phyloP scores from a whole-genome alignment of 2,113 vertebrate genomes.

The Triplophysa tibetana region DNA sequence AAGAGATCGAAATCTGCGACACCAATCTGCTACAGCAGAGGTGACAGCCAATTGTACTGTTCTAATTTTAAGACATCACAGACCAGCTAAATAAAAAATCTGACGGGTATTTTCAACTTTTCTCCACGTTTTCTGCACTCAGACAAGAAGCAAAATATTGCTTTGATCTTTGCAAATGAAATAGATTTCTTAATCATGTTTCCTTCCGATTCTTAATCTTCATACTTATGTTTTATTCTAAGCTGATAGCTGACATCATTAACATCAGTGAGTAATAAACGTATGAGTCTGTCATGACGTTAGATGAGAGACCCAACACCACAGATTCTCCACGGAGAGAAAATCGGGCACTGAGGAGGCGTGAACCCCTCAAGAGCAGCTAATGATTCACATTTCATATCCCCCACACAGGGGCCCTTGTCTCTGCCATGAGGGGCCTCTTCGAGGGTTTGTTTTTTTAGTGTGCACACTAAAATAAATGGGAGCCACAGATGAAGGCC shows the following conservation, averaged over 20 bases:
- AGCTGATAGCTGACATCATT: neutral
- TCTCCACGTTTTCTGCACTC: neutral
- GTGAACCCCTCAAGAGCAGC: constrained; percentile 61
- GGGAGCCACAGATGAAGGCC: constrained; percentile 31
- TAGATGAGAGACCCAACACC: constrained; percentile 39
- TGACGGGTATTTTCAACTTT: constrained; percentile 21
- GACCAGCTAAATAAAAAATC: neutral
- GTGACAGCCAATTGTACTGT: constrained; percentile 29
- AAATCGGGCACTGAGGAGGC: constrained; percentile 59
- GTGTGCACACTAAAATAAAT: constrained; percentile 12
- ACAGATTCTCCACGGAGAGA: constrained; percentile 56
- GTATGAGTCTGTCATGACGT: constrained; percentile 58
- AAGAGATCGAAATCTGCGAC: constrained; percentile 31
- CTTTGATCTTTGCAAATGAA: neutral
- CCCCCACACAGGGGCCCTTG: constrained; percentile 61
- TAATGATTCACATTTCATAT: constrained; percentile 70
- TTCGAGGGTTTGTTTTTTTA: constrained; percentile 37
- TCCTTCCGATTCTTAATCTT: neutral
- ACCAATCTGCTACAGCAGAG: constrained; percentile 20
- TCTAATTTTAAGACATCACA: constrained; percentile 30
- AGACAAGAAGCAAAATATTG: neutral
- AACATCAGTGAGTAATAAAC: constrained; percentile 57
- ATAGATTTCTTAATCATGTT: neutral
- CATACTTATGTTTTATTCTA: too few species aligned
- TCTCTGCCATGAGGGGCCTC: constrained; percentile 61